A percentile compares a stretch with the other conserved stretches of the same genome.
These are phyloP conservation scores for Calameuta idolon DNA, from an alignment of 2,888 invertebrate genomes.

Conservation along the genomic window DNA sequence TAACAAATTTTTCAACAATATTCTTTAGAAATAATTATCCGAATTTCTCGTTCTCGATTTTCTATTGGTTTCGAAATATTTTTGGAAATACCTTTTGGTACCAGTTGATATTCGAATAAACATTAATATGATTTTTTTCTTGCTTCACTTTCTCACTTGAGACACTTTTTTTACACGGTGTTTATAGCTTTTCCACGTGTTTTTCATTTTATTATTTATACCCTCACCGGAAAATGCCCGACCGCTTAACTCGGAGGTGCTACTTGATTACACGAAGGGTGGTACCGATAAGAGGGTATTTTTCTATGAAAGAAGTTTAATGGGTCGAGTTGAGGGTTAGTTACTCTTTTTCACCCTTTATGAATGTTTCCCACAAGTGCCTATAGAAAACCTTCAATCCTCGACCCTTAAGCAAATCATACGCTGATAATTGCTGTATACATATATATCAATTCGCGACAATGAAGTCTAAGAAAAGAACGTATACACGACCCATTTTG, in stretches of 20 bases:
- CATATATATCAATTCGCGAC: background rate
- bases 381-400: background rate
- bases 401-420: background rate
- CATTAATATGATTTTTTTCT: background rate
- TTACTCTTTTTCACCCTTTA: background rate
- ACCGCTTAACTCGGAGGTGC: background rate
- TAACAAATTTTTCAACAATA: background rate
- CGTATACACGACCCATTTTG: background rate
- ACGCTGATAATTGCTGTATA: background rate
- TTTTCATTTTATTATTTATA: background rate
- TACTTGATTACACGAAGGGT: background rate
- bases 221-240: background rate
- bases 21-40: background rate
- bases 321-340: slow-evolving; percentile 1
- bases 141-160: background rate
- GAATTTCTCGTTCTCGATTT: background rate
- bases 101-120: background rate
- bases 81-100: background rate
- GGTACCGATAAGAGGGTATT: background rate
- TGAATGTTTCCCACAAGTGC: background rate
- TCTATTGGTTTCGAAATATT: background rate
- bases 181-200: background rate
- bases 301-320: background rate
- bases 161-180: background rate
- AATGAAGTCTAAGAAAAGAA: background rate